A percentile compares a stretch with the other conserved stretches of the same genome.
These are phyloP conservation scores for Cryptophagus acutangulus DNA, from an alignment of 2,888 invertebrate species.

Conservation along the genomic window DNA sequence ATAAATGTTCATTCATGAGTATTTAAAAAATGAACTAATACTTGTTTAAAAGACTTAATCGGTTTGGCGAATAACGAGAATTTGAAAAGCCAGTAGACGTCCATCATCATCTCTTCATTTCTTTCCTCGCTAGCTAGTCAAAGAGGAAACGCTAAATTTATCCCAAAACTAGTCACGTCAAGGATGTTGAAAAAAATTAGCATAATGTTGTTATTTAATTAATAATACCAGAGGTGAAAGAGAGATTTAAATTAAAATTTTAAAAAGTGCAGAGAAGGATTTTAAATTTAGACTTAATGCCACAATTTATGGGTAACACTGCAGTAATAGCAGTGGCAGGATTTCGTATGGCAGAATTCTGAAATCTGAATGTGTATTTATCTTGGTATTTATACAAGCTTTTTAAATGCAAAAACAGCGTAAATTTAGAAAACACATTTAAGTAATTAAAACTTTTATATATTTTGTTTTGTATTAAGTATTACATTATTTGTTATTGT, in stretches of 20 bases:
- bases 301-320: constrained; percentile 10
- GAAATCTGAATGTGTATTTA: constrained; percentile 17
- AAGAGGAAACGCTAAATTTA: constrained; percentile 10
- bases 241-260: neutral
- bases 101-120: no score
- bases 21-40: constrained; percentile 16
- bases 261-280: constrained; percentile 7
- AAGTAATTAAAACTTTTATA: neutral
- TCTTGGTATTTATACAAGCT: no score
- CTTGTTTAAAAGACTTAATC: constrained; percentile 10
- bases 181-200: constrained; percentile 12
- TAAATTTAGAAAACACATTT: constrained; percentile 1
- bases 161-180: constrained; percentile 8
- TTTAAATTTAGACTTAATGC: constrained; percentile 18
- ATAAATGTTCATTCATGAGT: constrained; percentile 11
- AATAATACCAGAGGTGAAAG: constrained; percentile 11
- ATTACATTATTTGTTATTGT: constrained; percentile 30
- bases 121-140: no score
- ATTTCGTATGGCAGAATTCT: constrained; percentile 10
- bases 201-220: constrained; percentile 10
- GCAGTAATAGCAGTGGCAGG: constrained; percentile 14
- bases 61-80: no score
- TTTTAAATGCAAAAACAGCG: constrained; percentile 7
- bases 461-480: constrained; percentile 1
- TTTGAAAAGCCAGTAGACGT: no score